These are phyloP conservation scores for Laterallus jamaicensis DNA, from an alignment of 2,113 vertebrate genomes.

Conservation along the genomic window DNA sequence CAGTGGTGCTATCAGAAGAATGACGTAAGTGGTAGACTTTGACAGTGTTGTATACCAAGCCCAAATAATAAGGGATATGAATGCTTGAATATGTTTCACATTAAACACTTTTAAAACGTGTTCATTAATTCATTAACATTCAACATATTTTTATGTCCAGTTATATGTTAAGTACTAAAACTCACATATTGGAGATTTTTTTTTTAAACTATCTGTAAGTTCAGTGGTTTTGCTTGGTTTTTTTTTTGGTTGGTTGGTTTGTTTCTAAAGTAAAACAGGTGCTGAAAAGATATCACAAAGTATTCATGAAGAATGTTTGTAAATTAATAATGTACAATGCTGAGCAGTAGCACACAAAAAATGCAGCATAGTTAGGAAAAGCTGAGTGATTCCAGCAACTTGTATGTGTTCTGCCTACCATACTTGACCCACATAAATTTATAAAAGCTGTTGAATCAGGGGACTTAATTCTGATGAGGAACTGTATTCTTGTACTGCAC, in stretches of 20 bases:
- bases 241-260: not conserved
- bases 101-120: not conserved
- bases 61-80: not conserved
- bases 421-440: not conserved
- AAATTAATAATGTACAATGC: not conserved
- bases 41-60: not conserved
- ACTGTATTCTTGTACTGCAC: not conserved
- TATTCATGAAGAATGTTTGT: not conserved
- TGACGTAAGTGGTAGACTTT: not conserved
- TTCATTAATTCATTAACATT: not conserved
- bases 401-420: not conserved
- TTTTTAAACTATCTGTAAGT: not conserved
- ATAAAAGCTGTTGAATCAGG: conserved; percentile 6
- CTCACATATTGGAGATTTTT: not conserved
- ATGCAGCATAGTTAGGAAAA: not conserved
- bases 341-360: not conserved
- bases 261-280: not conserved
- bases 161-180: not conserved
- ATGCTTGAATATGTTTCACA: not conserved
- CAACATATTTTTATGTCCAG: not conserved
- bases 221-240: not conserved
- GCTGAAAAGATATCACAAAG: not conserved
- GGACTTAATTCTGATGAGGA: not conserved
- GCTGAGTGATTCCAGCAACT: not conserved
- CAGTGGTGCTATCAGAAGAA: not conserved